Evolutionary conservation across 1,140 invertebrate species (phyloP), one percentile per base, ranked within the genome.

Genomic region (Philopotamus ludificatus): DNA sequence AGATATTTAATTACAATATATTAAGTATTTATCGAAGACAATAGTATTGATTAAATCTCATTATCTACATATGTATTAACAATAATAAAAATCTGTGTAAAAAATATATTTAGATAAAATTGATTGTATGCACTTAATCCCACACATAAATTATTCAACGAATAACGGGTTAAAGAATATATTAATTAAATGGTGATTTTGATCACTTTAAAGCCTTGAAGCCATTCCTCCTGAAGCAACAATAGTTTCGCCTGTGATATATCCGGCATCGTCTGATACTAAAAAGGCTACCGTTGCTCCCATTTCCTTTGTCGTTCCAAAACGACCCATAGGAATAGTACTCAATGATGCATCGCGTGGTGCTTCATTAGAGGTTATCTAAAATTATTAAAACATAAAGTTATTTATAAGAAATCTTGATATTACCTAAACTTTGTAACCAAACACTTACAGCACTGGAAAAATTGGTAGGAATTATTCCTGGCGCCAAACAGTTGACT

Each of bases 221-320:
- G 73, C 63, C 80, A 89, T 87, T 66, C 95, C 96, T 34, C 96
- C 96, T 41, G 89, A 80, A 39, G 89, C 86, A 39, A 92, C 81
- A 63, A 98, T 85, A 22, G 87, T 92, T 84, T 98, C 96, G 18
- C 97, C 97, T 54, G 94, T 99, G 25, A 98, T 87, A 74, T 96
- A 99, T 9, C 86, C 86, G 10, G 95, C 90, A 82, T 98, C 95
- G 61, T 95, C 86, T 0, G 93, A 97, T 23, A 86, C 89, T 44
- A 99, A 79, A 78, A 96, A 98, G 28, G 95, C 89, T 16, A 93
- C 94, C 34, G 90, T 80, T 1, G 89, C 87, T 62, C 84, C 86
- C 74, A 97, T 91, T 74, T 99, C 95, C 28, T 90, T 80, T 10
- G 92, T 84, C 62, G 85, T 77, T n/a, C 88, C 89, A 65, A 90